Percentiles rank a stretch among this genome's conserved stretches.
phyloP scores from a whole-genome alignment of 2,113 vertebrate species.

The Butorides virescens region DNA sequence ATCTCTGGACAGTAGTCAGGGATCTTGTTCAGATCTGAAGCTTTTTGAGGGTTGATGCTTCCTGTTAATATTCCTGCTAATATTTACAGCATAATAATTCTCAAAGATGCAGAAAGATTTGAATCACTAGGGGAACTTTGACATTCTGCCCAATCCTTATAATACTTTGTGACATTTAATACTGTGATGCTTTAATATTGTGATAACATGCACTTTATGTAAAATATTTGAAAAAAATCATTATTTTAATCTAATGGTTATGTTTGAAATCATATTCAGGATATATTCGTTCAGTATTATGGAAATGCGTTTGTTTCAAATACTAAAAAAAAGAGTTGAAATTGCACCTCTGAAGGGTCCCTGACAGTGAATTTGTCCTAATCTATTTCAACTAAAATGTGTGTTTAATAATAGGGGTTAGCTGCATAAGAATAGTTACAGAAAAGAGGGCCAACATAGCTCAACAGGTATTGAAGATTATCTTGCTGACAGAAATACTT shows the following conservation, averaged over 20 bases:
- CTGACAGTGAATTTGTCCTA: not conserved
- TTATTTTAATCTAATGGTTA: not conserved
- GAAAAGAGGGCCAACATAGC: not conserved
- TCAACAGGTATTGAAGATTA: not conserved
- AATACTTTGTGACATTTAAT: not conserved
- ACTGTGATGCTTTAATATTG: not conserved
- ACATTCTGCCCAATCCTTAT: not conserved
- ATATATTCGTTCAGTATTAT: not conserved
- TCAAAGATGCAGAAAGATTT: not conserved
- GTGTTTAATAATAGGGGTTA: not conserved
- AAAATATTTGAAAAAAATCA: not conserved
- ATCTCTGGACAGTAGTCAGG: not conserved
- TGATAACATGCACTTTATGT: not conserved
- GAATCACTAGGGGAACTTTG: not conserved
- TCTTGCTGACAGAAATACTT: not conserved
- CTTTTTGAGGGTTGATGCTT: not conserved
- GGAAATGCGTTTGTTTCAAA: not conserved
- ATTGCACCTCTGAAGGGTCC: not conserved
- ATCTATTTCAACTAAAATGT: not conserved
- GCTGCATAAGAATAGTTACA: not conserved
- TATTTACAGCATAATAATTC: not conserved
- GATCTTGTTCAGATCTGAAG: not conserved
- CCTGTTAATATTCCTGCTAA: not conserved
- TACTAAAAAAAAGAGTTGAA: not conserved
- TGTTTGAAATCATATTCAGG: not conserved